Evolutionary conservation across 2,797 vertebrate genomes (phyloP).

Genomic region (Staurois parvus): DNA sequence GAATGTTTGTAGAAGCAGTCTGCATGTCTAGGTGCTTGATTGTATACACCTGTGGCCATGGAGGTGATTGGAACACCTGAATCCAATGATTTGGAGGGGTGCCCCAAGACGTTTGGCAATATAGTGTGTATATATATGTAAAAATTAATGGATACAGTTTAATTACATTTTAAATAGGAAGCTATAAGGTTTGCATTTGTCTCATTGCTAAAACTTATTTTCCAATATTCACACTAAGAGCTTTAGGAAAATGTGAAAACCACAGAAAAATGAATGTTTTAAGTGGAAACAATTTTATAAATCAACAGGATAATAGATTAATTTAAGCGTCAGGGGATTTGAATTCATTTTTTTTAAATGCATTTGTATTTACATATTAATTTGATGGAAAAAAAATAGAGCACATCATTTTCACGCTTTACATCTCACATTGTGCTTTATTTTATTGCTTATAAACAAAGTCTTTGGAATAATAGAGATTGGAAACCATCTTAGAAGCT

Average conservation of each 20-base stretch:
- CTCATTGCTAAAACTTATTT: not conserved
- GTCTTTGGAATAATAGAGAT: slow-evolving; percentile 19
- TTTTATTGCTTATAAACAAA: slow-evolving; percentile 41
- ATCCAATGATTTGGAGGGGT: no score
- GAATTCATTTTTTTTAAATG: slow-evolving; percentile 18
- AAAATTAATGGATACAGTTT: not conserved
- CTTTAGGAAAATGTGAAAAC: not conserved
- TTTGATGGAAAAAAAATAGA: slow-evolving; percentile 4
- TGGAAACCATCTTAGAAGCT: slow-evolving; percentile 48
- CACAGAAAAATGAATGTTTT: not conserved
- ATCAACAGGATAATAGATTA: slow-evolving; percentile 14
- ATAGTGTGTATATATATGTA: no score
- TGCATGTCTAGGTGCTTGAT: no score
- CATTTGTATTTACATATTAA: slow-evolving; percentile 40
- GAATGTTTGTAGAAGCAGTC: no score
- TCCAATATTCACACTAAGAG: slow-evolving; percentile 3
- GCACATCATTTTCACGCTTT: slow-evolving; percentile 32
- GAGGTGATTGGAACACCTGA: no score
- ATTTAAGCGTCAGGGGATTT: slow-evolving; percentile 13
- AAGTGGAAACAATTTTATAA: slow-evolving; percentile 10
- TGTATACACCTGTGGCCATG: no score
- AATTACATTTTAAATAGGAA: not conserved
- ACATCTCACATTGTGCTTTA: not conserved
- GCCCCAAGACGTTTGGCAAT: no score
- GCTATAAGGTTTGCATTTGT: not conserved